Conservation (phyloP, 2,797 vertebrate genomes). For the Sebastes trivittatus region DNA sequence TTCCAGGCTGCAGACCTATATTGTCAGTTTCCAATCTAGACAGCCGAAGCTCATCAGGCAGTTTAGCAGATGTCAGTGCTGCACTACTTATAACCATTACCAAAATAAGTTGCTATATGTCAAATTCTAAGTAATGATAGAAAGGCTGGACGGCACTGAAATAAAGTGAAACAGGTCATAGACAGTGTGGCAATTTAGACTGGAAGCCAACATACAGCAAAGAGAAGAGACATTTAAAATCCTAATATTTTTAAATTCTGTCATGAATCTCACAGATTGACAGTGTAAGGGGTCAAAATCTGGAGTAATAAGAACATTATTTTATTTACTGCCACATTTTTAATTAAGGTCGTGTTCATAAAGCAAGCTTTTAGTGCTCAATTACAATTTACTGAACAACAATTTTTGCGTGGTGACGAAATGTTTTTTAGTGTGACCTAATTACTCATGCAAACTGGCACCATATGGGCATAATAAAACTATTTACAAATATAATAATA, state of each 20-base stretch:
- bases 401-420: background rate
- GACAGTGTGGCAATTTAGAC: background rate
- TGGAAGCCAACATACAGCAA: background rate
- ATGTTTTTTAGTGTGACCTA: background rate
- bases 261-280: background rate
- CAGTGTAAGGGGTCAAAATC: background rate
- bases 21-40: background rate
- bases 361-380: background rate
- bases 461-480: background rate
- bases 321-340: background rate
- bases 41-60: background rate
- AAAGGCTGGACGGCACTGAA: background rate
- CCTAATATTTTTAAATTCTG: background rate
- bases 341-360: background rate
- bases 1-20: background rate
- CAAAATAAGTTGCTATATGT: background rate
- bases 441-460: background rate
- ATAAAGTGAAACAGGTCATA: background rate
- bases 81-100: background rate
- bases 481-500: background rate
- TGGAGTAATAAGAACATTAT: background rate
- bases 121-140: background rate
- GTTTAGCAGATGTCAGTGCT: constrained; percentile 6
- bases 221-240: background rate
- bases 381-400: background rate